Base-by-base conservation (phyloP, 1,140 invertebrate genomes). In the Drosophila teissieri region DNA sequence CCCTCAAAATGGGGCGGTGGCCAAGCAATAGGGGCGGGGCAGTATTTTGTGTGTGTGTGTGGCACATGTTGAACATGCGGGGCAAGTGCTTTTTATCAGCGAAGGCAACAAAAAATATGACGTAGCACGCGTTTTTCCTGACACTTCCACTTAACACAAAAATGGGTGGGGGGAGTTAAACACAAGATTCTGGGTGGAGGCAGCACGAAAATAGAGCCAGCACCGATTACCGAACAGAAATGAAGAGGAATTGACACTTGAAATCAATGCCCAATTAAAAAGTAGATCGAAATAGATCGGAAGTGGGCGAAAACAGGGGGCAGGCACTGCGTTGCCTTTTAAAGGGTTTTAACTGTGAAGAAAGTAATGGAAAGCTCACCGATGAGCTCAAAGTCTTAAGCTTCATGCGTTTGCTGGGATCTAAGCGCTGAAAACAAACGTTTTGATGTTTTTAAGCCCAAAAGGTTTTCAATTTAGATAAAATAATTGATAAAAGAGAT, bases 181-280 rank as follows among this genome's bases (percentile, higher is more conserved):
- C 2, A 31, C 10, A n/a, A 11, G 19, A 10, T 10, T 31, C 8
- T 31, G 24, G 22, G 7, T n/a, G 1, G 12, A 22, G 53, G 52
- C 31, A 10, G 12, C 54, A 14, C 22, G n/a, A 55, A 55, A 64
- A 58, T 52, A 57, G 48, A 53, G 45, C 36, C 31, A 14, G 31
- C 46, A 52, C 31, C 63, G 37, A 40, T 57, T 53, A 73, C 56
- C 46, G 51, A 57, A 51, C 58, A 55, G 36, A 17, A 68, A 53
- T 34, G 14, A 17, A 69, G 39, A 24, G 24, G 34, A 72, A 74
- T 55, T 77, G 57, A 78, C 67, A 77, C 80, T 80, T 73, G 67
- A 85, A 85, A 77, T 73, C 73, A 73, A 80, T 80, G 70, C 24
- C 36, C 48, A 65, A 80, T 65, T 72, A 39, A 51, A 65, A 57